Evolutionary conservation across 2,888 invertebrate species (phyloP), one percentile per base, ranked within the genome.

Genomic region (Drosophila leonis): DNA sequence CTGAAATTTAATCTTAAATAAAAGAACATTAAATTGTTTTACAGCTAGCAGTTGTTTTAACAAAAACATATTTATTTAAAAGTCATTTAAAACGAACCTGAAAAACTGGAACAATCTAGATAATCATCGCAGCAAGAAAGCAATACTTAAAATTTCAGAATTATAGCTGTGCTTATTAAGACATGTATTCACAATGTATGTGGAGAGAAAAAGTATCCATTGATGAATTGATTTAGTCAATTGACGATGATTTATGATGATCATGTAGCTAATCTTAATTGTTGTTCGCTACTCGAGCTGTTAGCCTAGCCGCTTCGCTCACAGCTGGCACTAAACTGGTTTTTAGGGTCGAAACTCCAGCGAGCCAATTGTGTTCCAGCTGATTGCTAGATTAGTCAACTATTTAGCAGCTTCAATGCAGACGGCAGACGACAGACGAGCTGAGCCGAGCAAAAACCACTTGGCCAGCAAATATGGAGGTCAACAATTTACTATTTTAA

Each of bases 321-420:
- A 39, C 10, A 65, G 57, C 31, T 46, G 52, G n/a, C 51, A 18
- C 49, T 33, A 35, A 78, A 78, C 78, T 55, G 65, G 78, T 76
- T 76, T 66, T 66, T 75, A 78, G 78, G 78, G 78, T 75, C 68
- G 68, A 72, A 78, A 68, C 71, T 74, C 54, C 67, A 76, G 66
- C 46, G 29, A 7, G 44, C 1, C 44, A 42, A 24, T 24, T n/a
- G n/a, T 29, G 60, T 57, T 37, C 42, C 66, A 72, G 65, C 65
- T 68, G 77, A 56, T 69, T 65, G 68, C 44, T 10, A 54, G 59
- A 61, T 77, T 69, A 64, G 77, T 18, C 35, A 35, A 35, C 48
- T 65, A 60, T 76, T 76, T 67, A 62, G 59, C 67, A 42, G 72
- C 61, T 66, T 71, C 66, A 55, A 44, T 65, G 76, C 64, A 68